A percentile compares a stretch with the other conserved stretches of the same genome.
These are phyloP conservation scores for Lepidostoma basale DNA, from an alignment of 1,140 invertebrate genomes.

Conservation along the genomic window DNA sequence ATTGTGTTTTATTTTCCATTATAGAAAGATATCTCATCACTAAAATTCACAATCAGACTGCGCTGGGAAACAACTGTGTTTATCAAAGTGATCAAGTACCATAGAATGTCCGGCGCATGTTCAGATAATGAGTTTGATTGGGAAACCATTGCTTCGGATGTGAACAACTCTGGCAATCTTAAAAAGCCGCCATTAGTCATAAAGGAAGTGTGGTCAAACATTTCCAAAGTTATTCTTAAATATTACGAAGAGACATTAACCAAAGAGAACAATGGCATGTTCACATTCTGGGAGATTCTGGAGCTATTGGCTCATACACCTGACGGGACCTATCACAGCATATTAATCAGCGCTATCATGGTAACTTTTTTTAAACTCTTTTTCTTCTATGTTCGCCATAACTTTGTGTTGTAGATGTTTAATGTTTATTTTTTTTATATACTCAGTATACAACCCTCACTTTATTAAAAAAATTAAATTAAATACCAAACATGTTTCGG, in stretches of 20 bases:
- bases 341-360: neutral
- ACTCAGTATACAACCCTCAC: no score
- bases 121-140: neutral
- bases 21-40: no score
- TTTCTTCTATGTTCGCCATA: no score
- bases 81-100: no score
- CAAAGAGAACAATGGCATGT: neutral
- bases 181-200: neutral
- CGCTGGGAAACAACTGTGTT: no score
- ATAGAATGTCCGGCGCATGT: neutral
- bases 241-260: neutral
- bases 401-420: no score
- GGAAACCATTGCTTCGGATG: neutral
- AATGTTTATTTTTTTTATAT: no score
- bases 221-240: neutral
- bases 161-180: neutral
- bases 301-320: neutral
- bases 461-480: no score
- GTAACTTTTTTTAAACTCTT: neutral
- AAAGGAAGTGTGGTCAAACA: neutral
- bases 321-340: neutral
- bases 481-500: no score
- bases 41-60: no score
- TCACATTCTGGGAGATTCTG: neutral
- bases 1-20: no score